Evolutionary conservation across 1,140 invertebrate species (phyloP).

Genomic region (Cylas formicarius): DNA sequence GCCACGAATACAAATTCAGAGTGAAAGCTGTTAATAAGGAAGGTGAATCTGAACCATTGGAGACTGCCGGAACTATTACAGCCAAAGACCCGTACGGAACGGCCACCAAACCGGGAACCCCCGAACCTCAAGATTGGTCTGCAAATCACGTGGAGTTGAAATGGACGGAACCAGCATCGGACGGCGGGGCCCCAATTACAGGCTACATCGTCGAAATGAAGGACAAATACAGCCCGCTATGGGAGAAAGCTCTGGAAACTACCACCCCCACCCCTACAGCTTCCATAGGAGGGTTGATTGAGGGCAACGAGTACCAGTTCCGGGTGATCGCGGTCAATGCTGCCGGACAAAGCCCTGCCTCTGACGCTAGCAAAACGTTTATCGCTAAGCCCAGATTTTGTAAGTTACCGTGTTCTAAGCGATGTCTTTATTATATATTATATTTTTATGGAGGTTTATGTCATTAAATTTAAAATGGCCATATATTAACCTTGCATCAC

Average conservation of each 20-base stretch:
- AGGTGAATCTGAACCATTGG: slow-evolving; percentile 94
- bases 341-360: slow-evolving; percentile 84
- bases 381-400: slow-evolving; percentile 83
- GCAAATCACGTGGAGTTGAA: slow-evolving; percentile 82
- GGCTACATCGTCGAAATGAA: slow-evolving; percentile 96
- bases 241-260: slow-evolving; percentile 85
- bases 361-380: slow-evolving; percentile 80
- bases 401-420: slow-evolving; percentile 45
- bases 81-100: slow-evolving; percentile 96
- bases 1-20: slow-evolving; percentile 96
- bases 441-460: too few species aligned
- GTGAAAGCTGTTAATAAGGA: slow-evolving; percentile 96
- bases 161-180: slow-evolving; percentile 73
- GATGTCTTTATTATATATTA: too few species aligned
- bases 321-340: slow-evolving; percentile 94
- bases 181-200: slow-evolving; percentile 87
- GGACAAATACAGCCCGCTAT: slow-evolving; percentile 88
- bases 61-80: slow-evolving; percentile 82
- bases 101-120: slow-evolving; percentile 74
- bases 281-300: slow-evolving; percentile 78
- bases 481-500: too few species aligned
- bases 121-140: slow-evolving; percentile 86
- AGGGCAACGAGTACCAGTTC: slow-evolving; percentile 98
- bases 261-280: slow-evolving; percentile 62
- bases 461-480: too few species aligned